Base-by-base conservation (phyloP, 2,888 invertebrate species). In the Eupithecia insigniata region DNA sequence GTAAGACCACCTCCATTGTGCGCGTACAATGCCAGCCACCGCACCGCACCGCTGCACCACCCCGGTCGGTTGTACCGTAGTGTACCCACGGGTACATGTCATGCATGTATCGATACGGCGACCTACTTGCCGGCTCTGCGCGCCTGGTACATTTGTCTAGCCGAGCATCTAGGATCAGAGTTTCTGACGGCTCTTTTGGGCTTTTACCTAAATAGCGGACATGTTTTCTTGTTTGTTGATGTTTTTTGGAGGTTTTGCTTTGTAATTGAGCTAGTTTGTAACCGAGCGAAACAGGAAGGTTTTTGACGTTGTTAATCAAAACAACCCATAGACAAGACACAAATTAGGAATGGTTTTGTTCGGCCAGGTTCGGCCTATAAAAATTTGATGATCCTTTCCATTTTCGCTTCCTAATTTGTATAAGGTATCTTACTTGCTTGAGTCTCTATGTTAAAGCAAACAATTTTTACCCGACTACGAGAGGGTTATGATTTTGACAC, bases 131-230 rank as follows among this genome's bases (percentile, higher is more conserved):
- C 61, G 71, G 61, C 78, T 79, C 81, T 86, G 82, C 72, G 62
- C 76, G 79, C 85, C 87, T 85, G 81, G 84, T 86, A 85, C 81
- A 76, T 75, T 76, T 76, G 73, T 76, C 80, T 79, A 79, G 79
- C 69, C 74, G 68, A 22, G 65, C 61, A 74, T 77, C 78, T 84
- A 84, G 83, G 81, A 78, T 76, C 66, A 32, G 39, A 46, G 68
- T 71, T 72, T 70, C 32, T 28, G 32, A 61, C 32, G 61, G 30
- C 58, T 55, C 32, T 61, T 67, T 72, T 72, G 55, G 64, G 67
- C 67, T 70, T 67, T 73, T 70, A 70, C 36, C 58, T 58, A 32
- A 73, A 67, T 67, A 32, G 43, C 28, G 22, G 34, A 28, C 26
- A 12, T 34, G 10, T 18, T 70, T 68, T 72, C 36, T 34, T 69